These are phyloP conservation scores for Morelia viridis DNA, from an alignment of 2,797 vertebrate species.

Conservation along the genomic window DNA sequence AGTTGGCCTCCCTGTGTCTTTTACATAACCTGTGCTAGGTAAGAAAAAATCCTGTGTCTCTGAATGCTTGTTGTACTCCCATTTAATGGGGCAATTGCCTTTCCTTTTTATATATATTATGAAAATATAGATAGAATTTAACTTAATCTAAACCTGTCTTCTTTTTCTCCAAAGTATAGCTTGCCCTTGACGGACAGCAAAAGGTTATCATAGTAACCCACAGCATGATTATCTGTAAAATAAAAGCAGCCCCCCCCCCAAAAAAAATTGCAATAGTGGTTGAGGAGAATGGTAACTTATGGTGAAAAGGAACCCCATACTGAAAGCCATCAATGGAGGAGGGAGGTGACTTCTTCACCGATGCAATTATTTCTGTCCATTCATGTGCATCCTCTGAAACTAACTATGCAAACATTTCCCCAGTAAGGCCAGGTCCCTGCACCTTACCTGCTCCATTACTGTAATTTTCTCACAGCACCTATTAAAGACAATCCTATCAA, in stretches of 20 bases:
- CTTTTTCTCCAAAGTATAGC: conserved; percentile 8
- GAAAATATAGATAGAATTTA: conserved; percentile 1
- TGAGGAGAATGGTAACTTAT: neutral
- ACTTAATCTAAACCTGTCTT: conserved; percentile 31
- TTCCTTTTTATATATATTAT: neutral
- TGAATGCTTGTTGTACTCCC: neutral
- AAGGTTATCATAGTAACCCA: conserved; percentile 42
- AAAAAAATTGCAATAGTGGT: conserved; percentile 11
- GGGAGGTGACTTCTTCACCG: neutral
- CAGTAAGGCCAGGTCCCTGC: neutral
- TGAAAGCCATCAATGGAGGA: neutral
- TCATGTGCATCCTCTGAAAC: neutral
- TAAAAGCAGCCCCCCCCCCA: neutral
- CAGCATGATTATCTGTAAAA: conserved; percentile 18
- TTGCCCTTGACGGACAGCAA: conserved; percentile 12
- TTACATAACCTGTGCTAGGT: neutral
- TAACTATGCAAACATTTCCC: neutral
- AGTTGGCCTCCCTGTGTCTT: neutral
- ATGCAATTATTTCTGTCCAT: neutral
- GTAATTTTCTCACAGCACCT: neutral
- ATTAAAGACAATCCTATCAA: neutral
- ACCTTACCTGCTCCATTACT: neutral
- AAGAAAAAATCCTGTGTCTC: neutral
- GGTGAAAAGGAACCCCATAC: neutral
- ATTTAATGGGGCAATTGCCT: conserved; percentile 17